Percentiles rank a stretch among this genome's conserved stretches.
Conservation (phyloP, 2,888 invertebrate species). For the Euproctis similis region DNA sequence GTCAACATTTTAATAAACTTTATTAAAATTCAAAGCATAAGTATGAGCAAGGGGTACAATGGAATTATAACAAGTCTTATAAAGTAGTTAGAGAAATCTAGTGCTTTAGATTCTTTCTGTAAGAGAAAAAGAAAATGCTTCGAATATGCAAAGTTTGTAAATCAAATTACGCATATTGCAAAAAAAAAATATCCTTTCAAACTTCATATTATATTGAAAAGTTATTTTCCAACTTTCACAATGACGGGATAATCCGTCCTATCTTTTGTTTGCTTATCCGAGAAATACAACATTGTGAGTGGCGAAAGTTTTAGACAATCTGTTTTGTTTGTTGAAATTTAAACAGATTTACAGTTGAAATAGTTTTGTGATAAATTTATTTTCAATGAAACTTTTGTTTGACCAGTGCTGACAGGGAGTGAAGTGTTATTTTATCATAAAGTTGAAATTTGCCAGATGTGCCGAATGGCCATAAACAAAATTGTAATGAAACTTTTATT, state of each 20-base stretch:
- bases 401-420: no score
- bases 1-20: background rate
- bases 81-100: background rate
- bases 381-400: constrained; percentile 11
- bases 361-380: constrained; percentile 8
- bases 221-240: background rate
- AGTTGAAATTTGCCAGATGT: no score
- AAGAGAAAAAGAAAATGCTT: no score
- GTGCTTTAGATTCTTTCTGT: no score
- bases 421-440: no score
- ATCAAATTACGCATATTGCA: background rate
- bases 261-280: constrained; percentile 2
- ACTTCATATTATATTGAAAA: background rate
- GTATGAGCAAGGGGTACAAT: no score
- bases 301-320: constrained; percentile 2
- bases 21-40: background rate
- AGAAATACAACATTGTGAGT: constrained; percentile 6
- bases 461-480: no score
- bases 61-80: no score
- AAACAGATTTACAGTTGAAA: constrained; percentile 4
- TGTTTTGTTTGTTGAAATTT: constrained; percentile 8
- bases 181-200: constrained; percentile 1
- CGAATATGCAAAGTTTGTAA: no score
- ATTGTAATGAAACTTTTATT: no score
- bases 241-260: constrained; percentile 3